phyloP scores from a whole-genome alignment of 2,797 vertebrate species.

The Microctenopoma steveboyesi region DNA sequence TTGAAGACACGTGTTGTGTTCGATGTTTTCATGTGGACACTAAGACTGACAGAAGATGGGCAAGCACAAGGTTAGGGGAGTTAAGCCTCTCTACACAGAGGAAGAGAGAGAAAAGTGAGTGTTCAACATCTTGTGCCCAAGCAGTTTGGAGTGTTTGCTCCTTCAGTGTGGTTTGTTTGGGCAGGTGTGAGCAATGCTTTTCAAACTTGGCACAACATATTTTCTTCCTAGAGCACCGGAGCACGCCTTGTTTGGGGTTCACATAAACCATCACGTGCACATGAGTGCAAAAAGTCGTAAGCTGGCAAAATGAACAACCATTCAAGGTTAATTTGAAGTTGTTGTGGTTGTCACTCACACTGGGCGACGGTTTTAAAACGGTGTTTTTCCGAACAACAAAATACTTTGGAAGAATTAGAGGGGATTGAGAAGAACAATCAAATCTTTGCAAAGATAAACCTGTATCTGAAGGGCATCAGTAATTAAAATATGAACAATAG shows the following conservation, averaged over 20 bases:
- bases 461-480: constrained; percentile 14
- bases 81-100: constrained; percentile 21
- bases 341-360: neutral
- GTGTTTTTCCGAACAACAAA: neutral
- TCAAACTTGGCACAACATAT: constrained; percentile 13
- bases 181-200: constrained; percentile 24
- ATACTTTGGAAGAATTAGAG: neutral
- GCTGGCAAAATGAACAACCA: neutral
- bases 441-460: constrained; percentile 16
- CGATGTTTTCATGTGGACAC: constrained; percentile 25
- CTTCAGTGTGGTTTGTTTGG: constrained; percentile 24
- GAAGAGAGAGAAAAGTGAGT: neutral
- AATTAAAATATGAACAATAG: constrained; percentile 29
- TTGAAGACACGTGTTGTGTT: constrained; percentile 26
- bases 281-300: neutral
- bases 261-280: neutral
- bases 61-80: constrained; percentile 10
- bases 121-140: constrained; percentile 24
- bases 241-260: neutral
- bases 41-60: constrained; percentile 22
- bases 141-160: constrained; percentile 35
- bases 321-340: neutral
- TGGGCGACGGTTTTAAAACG: neutral
- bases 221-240: neutral
- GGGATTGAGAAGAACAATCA: constrained; percentile 17